Evolutionary conservation across 2,113 vertebrate genomes (phyloP).

Genomic region (Recurvirostra avosetta): DNA sequence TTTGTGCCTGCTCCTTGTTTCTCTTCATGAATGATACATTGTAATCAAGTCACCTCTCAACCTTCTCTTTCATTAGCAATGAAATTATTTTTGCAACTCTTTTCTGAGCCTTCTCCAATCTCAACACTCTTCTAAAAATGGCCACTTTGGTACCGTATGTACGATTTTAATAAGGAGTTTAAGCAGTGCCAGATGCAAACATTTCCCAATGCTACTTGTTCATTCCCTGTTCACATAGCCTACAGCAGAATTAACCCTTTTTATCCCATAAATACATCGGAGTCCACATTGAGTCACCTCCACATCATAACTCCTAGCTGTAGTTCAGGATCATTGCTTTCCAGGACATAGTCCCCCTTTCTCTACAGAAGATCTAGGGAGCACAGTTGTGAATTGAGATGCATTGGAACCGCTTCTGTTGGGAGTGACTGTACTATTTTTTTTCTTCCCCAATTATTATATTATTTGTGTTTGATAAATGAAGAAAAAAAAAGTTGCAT

Average conservation of each 20-base stretch:
- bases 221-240: background rate
- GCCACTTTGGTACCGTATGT: background rate
- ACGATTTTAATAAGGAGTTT: background rate
- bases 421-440: background rate
- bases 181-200: background rate
- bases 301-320: background rate
- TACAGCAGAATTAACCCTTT: background rate
- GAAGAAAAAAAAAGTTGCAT: background rate
- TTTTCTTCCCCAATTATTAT: background rate
- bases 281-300: background rate
- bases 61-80: background rate
- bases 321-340: background rate
- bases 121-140: background rate
- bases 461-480: background rate
- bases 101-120: background rate
- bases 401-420: background rate
- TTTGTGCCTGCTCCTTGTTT: background rate
- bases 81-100: constrained; percentile 12
- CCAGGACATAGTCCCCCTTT: background rate
- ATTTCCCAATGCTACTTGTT: background rate
- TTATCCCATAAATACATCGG: accelerated
- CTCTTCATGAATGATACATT: background rate
- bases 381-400: background rate
- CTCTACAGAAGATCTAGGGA: background rate
- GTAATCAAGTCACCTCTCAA: constrained; percentile 24